Evolutionary conservation across 2,113 vertebrate genomes (phyloP), one percentile per base, ranked within the genome.

Genomic region (Hoplias malabaricus): DNA sequence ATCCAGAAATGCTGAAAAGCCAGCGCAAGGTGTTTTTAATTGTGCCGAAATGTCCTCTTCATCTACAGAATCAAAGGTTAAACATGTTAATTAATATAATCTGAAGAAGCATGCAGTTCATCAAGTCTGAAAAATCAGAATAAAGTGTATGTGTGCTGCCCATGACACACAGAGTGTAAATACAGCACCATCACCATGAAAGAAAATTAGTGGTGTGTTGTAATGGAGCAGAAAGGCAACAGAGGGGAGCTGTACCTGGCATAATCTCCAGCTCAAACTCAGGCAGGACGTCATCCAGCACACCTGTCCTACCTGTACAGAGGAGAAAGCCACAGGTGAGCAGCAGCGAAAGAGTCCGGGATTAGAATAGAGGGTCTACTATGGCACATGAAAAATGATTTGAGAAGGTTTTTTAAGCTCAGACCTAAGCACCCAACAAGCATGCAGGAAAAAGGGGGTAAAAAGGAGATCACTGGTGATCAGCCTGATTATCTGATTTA

Each of bases 261-360:
- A 99, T 98, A 90, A 98, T 92, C 92, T 97, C 94, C 95, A 97
- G 92, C 94, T 98, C 96, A 96, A 99, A 98, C 93, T 94, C 96
- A 95, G 97, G 97, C 92, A 99, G 95, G 91, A 99, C 92, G 92
- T 97, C 96, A 92, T 95, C 94, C 94, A 92, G 91, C 93, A 93
- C 91, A 95, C 95, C 95, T 97, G 94, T 98, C 94, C 95, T 96
- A 94, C 97, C 97, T 99, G 92, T 93, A 95, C 88, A 95, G 92
- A 95, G 91, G 96, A 82, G 86, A 87, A 91, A 86, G 90, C 86
- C 84, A 91, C 84, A 91, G 87, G 86, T 90, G 87, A 93, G 90
- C 87, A 85, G 76, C 34, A 86, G 87, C 86, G 43, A 54, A 69
- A 81, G 82, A 77, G 63, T 78, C 80, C 86, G 85, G 83, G 83